A percentile compares a stretch with the other conserved stretches of the same genome.
Conservation (phyloP, 2,888 invertebrate genomes). For the Aphodius granarius region DNA sequence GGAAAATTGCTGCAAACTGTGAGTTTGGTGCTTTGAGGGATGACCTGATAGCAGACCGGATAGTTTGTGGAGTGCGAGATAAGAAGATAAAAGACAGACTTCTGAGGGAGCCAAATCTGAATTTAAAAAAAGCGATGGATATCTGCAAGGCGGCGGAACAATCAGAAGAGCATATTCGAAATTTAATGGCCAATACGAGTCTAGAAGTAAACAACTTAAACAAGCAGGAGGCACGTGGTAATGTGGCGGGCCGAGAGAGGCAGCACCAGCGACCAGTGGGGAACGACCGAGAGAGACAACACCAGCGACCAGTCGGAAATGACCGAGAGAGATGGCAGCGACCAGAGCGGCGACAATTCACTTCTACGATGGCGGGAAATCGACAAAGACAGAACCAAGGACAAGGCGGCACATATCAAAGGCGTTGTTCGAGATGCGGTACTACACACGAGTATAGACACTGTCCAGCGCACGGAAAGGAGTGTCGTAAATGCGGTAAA, state of each 20-base stretch:
- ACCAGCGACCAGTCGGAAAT: background rate
- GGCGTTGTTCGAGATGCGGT: slow-evolving; percentile 1
- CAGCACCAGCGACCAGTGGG: background rate
- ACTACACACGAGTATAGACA: background rate
- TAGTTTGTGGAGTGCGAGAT: slow-evolving; percentile 6
- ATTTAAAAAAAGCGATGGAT: slow-evolving; percentile 14
- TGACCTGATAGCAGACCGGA: slow-evolving; percentile 14
- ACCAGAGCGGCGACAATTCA: background rate
- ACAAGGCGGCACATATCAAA: too few species aligned
- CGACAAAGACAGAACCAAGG: too few species aligned
- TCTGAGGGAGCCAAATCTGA: slow-evolving; percentile 2
- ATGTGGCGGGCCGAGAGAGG: background rate
- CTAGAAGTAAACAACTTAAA: too few species aligned
- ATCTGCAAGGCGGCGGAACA: slow-evolving; percentile 20
- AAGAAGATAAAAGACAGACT: slow-evolving; percentile 8
- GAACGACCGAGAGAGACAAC: background rate
- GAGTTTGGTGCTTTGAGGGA: slow-evolving; percentile 12
- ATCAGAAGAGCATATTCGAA: slow-evolving; percentile 2
- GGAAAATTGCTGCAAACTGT: slow-evolving; percentile 15
- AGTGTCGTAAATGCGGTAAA: slow-evolving; percentile 15
- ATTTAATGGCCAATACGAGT: background rate
- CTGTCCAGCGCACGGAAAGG: slow-evolving; percentile 10
- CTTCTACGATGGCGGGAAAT: too few species aligned
- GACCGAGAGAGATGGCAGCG: background rate
- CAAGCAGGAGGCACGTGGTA: background rate